Conservation (phyloP, 2,888 invertebrate species). For the Noctua fimbriata region DNA sequence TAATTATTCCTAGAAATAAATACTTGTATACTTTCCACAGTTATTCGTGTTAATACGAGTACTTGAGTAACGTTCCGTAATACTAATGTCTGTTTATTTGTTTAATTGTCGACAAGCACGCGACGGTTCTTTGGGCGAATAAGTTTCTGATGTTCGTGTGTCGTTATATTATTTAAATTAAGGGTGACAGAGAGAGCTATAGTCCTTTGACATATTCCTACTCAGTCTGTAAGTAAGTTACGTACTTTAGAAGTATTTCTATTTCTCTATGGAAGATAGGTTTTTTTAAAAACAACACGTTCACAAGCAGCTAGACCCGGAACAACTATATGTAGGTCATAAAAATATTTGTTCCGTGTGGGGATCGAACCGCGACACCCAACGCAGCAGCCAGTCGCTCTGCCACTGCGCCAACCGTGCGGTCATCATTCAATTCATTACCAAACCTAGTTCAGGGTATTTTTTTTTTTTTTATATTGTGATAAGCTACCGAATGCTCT, state of each 20-base stretch:
- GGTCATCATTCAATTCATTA: no score
- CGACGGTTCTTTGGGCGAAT: constrained; percentile 22
- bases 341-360: not conserved
- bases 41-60: constrained; percentile 35
- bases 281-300: no score
- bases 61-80: constrained; percentile 29
- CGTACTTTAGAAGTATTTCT: not conserved
- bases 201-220: not conserved
- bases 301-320: no score
- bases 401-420: no score
- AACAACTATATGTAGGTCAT: not conserved
- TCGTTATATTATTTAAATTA: constrained; percentile 25
- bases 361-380: no score
- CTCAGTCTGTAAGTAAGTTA: not conserved
- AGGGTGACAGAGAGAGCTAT: not conserved
- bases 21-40: not conserved
- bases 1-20: not conserved
- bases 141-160: constrained; percentile 11
- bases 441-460: not conserved
- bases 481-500: no score
- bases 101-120: constrained; percentile 54
- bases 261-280: not conserved
- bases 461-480: no score
- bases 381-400: no score
- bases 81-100: constrained; percentile 46